These are phyloP conservation scores for Archocentrus centrarchus DNA, from an alignment of 2,113 vertebrate species.

Conservation along the genomic window DNA sequence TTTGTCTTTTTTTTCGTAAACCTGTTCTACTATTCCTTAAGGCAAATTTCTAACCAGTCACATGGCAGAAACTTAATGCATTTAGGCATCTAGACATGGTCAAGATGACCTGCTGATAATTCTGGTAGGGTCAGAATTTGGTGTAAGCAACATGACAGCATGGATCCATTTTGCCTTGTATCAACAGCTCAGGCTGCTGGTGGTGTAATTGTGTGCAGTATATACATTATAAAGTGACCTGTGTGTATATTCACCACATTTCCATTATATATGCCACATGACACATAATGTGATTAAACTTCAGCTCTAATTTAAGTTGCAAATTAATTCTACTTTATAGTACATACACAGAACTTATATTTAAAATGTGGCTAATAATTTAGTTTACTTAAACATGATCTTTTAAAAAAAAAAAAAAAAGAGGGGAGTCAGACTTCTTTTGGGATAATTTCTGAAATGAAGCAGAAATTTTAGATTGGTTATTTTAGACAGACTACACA, in stretches of 20 bases:
- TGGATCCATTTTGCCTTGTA: background rate
- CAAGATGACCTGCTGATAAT: background rate
- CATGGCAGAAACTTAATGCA: background rate
- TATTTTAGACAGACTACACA: no score
- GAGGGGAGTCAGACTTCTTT: background rate
- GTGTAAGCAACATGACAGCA: background rate
- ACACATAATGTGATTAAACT: background rate
- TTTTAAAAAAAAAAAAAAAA: background rate
- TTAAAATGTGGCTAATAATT: background rate
- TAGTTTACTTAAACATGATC: background rate
- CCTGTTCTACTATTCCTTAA: background rate
- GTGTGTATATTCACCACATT: background rate
- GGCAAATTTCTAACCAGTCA: background rate
- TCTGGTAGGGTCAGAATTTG: background rate
- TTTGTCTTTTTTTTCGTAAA: background rate
- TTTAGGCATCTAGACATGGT: background rate
- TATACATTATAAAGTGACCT: background rate
- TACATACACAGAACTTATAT: background rate
- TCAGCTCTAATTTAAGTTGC: background rate
- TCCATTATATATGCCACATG: background rate
- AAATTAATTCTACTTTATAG: background rate
- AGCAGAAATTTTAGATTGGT: background rate
- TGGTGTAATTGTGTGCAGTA: background rate
- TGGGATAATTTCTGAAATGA: background rate
- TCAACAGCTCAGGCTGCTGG: no score